phyloP scores from a whole-genome alignment of 2,797 vertebrate genomes.

The Danio choprae region DNA sequence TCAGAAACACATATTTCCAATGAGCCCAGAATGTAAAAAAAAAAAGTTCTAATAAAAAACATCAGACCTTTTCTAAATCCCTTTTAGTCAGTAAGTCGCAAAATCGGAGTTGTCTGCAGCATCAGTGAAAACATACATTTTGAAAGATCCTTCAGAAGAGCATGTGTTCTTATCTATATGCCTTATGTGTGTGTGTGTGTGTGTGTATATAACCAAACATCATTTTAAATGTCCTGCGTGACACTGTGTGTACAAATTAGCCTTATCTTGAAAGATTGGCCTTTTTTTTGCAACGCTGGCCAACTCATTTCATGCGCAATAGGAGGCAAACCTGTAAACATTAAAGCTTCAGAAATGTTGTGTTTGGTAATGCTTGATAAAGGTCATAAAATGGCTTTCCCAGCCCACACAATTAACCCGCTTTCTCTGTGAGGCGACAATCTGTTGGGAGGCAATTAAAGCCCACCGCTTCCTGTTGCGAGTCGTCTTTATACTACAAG shows the following conservation, averaged over 20 bases:
- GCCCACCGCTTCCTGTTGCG: constrained; percentile 62
- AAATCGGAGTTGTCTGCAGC: background rate
- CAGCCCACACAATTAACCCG: constrained; percentile 75
- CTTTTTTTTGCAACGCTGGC: constrained; percentile 28
- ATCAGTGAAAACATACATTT: no score
- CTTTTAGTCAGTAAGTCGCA: no score
- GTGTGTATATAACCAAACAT: background rate
- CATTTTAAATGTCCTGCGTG: background rate
- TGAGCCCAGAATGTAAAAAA: background rate
- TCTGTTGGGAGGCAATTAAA: constrained; percentile 80
- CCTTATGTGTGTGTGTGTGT: background rate
- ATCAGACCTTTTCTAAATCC: no score
- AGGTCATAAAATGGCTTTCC: constrained; percentile 67
- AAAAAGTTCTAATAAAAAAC: no score
- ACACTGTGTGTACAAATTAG: constrained; percentile 11
- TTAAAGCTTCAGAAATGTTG: constrained; percentile 39
- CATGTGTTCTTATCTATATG: no score
- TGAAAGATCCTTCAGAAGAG: no score
- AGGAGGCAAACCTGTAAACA: constrained; percentile 54
- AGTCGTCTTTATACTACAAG: constrained; percentile 61
- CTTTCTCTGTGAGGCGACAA: constrained; percentile 67
- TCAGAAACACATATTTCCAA: background rate
- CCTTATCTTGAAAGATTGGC: constrained; percentile 9
- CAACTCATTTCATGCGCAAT: constrained; percentile 40
- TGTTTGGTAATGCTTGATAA: constrained; percentile 63